A percentile compares a stretch with the other conserved stretches of the same genome.
These are phyloP conservation scores for Alloplasta piceator DNA, from an alignment of 2,888 invertebrate species.

Conservation along the genomic window DNA sequence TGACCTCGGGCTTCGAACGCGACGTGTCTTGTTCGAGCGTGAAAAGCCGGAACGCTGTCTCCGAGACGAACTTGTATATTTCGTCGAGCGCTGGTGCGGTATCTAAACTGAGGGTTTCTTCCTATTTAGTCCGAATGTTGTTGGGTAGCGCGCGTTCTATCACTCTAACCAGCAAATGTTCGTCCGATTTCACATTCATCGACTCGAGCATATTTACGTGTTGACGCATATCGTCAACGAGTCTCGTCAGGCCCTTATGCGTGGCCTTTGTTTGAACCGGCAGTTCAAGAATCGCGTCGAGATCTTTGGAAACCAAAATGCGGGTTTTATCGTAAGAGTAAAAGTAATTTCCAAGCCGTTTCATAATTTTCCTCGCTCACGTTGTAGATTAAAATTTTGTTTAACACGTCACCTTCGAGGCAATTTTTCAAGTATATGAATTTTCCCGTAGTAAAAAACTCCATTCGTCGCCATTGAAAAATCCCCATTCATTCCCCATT, in stretches of 20 bases:
- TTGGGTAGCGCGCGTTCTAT: neutral
- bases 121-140: neutral
- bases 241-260: conserved; percentile 3
- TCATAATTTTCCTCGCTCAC: conserved; percentile 54
- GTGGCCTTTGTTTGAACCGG: conserved; percentile 1
- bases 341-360: conserved; percentile 34
- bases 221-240: conserved; percentile 47
- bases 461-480: no score
- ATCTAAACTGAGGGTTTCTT: neutral
- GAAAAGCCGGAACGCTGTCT: conserved; percentile 15
- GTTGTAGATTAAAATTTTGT: conserved; percentile 43
- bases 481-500: no score
- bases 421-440: conserved; percentile 51
- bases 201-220: conserved; percentile 63
- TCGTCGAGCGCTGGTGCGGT: conserved; percentile 2
- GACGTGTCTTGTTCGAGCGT: conserved; percentile 15
- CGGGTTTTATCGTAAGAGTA: conserved; percentile 53
- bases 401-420: conserved; percentile 48
- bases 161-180: neutral
- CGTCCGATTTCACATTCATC: conserved; percentile 38
- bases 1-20: neutral
- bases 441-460: no score
- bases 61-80: conserved; percentile 6
- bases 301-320: conserved; percentile 58
- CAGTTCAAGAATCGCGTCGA: conserved; percentile 39